These are phyloP conservation scores for Etheostoma perlongum DNA, from an alignment of 2,797 vertebrate genomes.

Conservation along the genomic window DNA sequence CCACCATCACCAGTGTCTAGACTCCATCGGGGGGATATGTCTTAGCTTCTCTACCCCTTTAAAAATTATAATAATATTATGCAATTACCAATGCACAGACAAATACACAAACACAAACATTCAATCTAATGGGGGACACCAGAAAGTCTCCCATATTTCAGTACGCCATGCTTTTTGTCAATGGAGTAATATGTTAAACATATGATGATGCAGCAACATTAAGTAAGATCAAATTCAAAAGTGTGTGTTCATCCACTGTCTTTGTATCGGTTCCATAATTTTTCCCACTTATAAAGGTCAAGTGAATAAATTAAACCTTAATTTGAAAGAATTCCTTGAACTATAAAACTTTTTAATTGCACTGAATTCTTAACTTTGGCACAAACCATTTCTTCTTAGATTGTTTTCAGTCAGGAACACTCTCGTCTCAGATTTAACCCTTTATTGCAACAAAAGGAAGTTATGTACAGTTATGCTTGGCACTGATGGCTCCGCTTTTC, in stretches of 20 bases:
- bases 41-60: no score
- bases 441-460: no score
- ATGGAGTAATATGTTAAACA: not conserved
- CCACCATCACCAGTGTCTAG: no score
- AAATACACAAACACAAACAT: slow-evolving; percentile 8
- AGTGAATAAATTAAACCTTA: not conserved
- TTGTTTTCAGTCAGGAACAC: no score
- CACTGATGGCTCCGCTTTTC: no score
- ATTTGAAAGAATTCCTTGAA: not conserved
- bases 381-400: no score
- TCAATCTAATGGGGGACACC: not conserved
- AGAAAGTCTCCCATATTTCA: not conserved
- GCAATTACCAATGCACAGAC: not conserved
- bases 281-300: not conserved
- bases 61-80: no score
- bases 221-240: not conserved
- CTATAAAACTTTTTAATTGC: not conserved
- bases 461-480: no score
- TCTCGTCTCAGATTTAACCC: no score
- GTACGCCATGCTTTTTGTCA: not conserved
- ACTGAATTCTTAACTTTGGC: not conserved
- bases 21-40: no score
- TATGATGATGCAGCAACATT: not conserved
- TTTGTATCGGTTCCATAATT: not conserved
- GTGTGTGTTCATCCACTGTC: not conserved